phyloP scores from a whole-genome alignment of 2,888 invertebrate species.

The Odontothrips loti region DNA sequence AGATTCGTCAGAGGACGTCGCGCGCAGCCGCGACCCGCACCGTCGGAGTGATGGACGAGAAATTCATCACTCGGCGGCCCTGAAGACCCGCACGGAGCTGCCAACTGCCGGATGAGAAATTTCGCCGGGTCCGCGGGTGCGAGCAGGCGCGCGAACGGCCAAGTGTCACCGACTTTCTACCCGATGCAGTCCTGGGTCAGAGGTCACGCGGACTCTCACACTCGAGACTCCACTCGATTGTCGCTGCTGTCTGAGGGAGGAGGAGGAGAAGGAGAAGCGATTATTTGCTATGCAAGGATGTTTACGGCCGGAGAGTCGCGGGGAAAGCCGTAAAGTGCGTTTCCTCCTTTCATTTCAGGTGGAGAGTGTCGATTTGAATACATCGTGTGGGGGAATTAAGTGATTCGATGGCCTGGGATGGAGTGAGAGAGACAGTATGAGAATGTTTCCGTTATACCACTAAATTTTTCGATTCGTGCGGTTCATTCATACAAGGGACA shows the following conservation, averaged over 20 bases:
- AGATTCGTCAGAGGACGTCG: too few species aligned
- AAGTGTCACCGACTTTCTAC: neutral
- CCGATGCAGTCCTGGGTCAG: neutral
- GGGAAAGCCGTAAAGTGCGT: neutral
- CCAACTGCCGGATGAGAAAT: neutral
- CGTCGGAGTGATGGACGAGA: neutral
- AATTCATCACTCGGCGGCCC: neutral
- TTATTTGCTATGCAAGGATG: constrained; percentile 8
- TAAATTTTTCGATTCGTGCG: too few species aligned
- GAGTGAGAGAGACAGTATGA: neutral
- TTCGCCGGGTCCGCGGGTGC: neutral
- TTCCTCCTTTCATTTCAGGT: too few species aligned
- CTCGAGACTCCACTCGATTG: neutral
- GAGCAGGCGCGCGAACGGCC: neutral
- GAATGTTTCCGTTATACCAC: neutral
- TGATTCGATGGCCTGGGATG: neutral
- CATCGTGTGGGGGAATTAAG: neutral
- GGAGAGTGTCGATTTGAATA: neutral
- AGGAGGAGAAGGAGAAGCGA: neutral
- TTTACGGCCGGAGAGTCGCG: neutral
- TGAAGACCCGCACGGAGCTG: neutral
- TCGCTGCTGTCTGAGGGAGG: neutral
- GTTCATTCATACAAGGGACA: too few species aligned
- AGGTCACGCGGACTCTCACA: neutral
- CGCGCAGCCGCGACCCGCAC: too few species aligned